Base-by-base conservation (phyloP, 2,888 invertebrate genomes). In the Alloplasta piceator region DNA sequence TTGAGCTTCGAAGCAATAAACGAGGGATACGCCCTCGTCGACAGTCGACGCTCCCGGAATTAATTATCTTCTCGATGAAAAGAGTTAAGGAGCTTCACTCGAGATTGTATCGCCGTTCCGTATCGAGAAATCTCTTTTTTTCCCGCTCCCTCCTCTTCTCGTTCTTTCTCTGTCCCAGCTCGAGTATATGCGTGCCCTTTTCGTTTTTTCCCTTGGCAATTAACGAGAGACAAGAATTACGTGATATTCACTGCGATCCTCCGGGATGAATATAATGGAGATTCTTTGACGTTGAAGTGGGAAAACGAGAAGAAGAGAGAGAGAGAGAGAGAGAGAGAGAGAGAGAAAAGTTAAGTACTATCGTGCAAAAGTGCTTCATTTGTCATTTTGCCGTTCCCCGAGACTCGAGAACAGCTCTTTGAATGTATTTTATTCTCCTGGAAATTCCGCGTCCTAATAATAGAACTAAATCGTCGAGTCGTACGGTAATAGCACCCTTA, bases 251-350 rank as follows among this genome's bases (percentile, higher is more conserved):
- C 41, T 52, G 50, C 36, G 12, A 67, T 67, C 67, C 12, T 41
- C 67, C 58, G 48, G 39, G 26, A 16, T 58, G 39, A n/a, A 50
- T 58, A 26, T 41, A 39, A 50, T 6, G 58, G n/a, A 58, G 66
- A 43, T 58, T 66, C 66, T 74, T 74, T 66, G 66, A 74, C 46
- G 73, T 14, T 73, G 10, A 52, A 58, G 36, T 36, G 46, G 36
- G 36, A 9, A 7, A 16, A 71, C 12, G 26, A 26, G 26, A 26
- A 26, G 3, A 26, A 26, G 6, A 7, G 71, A 6, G 60, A 50
- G 14, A 10, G n/a, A 0, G 1, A n/a, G 41, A 39, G 38, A 7
- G 14, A 48, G 36, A 12, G 26, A 6, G 3, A 46, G 38, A 14
- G 38, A 9, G 43, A 10, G 6, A 10, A 52, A 46, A 43, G 36